Base-by-base conservation (phyloP, 1,140 invertebrate genomes). In the Ericerus pela region DNA sequence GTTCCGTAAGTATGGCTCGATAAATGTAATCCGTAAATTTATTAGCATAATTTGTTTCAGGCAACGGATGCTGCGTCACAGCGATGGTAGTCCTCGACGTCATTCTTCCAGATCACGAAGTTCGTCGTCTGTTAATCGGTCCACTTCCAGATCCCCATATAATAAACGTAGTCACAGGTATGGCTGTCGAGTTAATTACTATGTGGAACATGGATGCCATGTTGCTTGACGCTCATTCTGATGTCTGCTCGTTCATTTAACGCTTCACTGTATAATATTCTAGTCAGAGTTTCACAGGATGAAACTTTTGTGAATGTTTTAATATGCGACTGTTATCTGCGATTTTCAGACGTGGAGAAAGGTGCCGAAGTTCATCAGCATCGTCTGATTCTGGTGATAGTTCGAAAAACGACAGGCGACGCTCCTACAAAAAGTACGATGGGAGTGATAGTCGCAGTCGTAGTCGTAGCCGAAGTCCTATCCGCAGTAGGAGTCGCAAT, bases 41-140 rank as follows among this genome's bases (percentile, higher is more conserved):
- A n/a, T n/a, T n/a, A n/a, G n/a, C n/a, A n/a, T n/a, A n/a, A n/a
- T n/a, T n/a, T n/a, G n/a, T 47, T 47, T 47, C 14, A 47, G 41
- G 20, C 41, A 47, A 24, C 41, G 41, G 8, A 47, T 47, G 41
- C 26, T 47, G 20, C 41, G 41, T 47, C 41, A 47, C 20, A 47
- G 26, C 18, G 41, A 47, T 24, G 26, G 41, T 24, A 18, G 41
- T 22, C 10, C 22, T 14, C 22, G 41, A 12, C 41, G 20, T 4
- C 22, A 24, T 47, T 47, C 41, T 47, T 47, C 41, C 10, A 47
- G 41, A 22, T 47, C 41, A 24, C 41, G 10, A 22, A 47, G 41
- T 24, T 47, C 41, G 16, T 47, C 41, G 2, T 24, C 22, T 24
- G 41, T 24, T 24, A 24, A 24, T 18, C 41, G 41, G 12, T 47